Base-by-base conservation (phyloP, 1,140 invertebrate species). In the Daktulosphaira vitifoliae region DNA sequence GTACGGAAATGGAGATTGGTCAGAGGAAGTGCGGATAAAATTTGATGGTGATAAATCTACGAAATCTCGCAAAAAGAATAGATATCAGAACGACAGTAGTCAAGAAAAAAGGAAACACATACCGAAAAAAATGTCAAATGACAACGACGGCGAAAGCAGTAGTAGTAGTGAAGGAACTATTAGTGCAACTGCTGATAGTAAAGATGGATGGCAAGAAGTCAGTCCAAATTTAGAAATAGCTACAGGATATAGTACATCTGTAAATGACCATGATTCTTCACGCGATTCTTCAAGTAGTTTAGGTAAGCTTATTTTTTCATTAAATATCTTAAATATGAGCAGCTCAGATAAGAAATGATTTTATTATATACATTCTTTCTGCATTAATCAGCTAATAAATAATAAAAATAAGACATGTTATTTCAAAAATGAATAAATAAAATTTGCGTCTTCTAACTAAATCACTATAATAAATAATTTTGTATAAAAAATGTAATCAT, bases 181-280 rank as follows among this genome's bases (percentile, higher is more conserved):
- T 6, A 25, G 39, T 16, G 33, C 13, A 13, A 5, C 5, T 6
- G 33, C 33, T 6, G 39, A 48, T 1, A 44, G n/a, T 8, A 62
- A 62, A 13, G 42, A 48, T 16, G 56, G 56, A 1, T 62, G 56
- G 56, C 56, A 62, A 5, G 56, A 62, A 48, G 16, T 62, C 7
- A 48, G 42, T 33, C 56, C 56, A 0, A 62, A 62, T 4, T 46
- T 62, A 39, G 56, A 62, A n/a, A 62, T 62, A 1, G 56, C 56
- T 5, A 62, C 56, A 0, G 56, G 56, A 2, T 33, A 23, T 13
- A 46, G n/a, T 8, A 29, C 56, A n/a, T 29, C 56, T 1, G 56
- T 62, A 6, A 38, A 46, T 22, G 42, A 62, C 2, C 25, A 62
- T 6, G 56, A 48, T 62, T 48, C 56, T 20, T 62, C 56, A 29